Conservation (phyloP, 2,888 invertebrate genomes). For the Trachelus stipa region DNA sequence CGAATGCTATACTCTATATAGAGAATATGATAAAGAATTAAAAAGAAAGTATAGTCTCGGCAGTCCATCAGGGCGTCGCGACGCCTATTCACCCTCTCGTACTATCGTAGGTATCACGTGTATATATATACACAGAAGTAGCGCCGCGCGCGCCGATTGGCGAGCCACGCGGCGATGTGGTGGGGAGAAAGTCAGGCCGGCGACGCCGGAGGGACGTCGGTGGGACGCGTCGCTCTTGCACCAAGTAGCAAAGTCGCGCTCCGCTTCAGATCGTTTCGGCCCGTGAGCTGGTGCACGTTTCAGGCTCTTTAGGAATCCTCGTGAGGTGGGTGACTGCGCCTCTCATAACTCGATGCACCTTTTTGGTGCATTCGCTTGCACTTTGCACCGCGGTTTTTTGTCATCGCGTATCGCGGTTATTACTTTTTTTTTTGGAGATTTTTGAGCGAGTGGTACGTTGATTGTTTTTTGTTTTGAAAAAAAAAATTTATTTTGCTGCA, state of each 20-base stretch:
- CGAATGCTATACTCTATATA: too few relatives aligned
- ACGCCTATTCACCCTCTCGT: neutral
- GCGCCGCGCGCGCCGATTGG: neutral
- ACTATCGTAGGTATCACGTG: too few relatives aligned
- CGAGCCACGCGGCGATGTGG: neutral
- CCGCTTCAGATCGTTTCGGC: constrained; percentile 21
- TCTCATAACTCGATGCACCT: neutral
- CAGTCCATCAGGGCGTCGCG: neutral
- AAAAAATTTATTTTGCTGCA: too few relatives aligned
- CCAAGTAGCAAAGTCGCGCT: constrained; percentile 20
- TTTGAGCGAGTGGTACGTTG: too few relatives aligned
- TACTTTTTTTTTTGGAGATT: too few relatives aligned
- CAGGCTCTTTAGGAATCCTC: too few relatives aligned
- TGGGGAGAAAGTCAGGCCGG: neutral
- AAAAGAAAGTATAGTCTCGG: neutral
- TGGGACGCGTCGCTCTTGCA: neutral
- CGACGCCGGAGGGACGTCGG: neutral
- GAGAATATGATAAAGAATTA: too few relatives aligned
- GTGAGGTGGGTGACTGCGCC: neutral
- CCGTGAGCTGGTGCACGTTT: constrained; percentile 10
- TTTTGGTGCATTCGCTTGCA: too few relatives aligned
- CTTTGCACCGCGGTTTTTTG: too few relatives aligned
- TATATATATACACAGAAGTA: neutral
- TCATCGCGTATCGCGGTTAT: too few relatives aligned
- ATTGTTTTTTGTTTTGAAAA: too few relatives aligned